Conservation (phyloP, 2,797 vertebrate species). For the Iguana delicatissima region DNA sequence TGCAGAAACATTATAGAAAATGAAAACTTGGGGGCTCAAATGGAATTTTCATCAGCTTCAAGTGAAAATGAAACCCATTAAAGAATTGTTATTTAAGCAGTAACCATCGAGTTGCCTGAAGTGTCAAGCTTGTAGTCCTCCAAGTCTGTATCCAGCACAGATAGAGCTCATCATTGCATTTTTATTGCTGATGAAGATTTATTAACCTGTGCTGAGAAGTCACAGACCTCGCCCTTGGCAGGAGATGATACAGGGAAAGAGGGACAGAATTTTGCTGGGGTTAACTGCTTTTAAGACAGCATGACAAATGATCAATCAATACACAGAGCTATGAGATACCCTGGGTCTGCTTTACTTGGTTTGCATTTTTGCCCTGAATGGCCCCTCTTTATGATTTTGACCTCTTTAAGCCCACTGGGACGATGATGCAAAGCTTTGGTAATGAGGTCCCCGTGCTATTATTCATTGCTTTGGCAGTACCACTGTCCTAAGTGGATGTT, state of each 20-base stretch:
- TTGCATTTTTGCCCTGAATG: constrained; percentile 30
- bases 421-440: neutral
- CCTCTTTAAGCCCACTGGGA: neutral
- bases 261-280: constrained; percentile 57
- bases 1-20: constrained; percentile 20
- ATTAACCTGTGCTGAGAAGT: constrained; percentile 68
- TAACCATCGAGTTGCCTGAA: constrained; percentile 47
- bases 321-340: constrained; percentile 27
- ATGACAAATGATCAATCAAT: constrained; percentile 51
- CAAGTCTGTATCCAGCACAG: constrained; percentile 44
- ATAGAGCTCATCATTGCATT: constrained; percentile 55
- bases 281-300: constrained; percentile 60
- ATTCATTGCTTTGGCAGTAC: neutral
- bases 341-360: constrained; percentile 10
- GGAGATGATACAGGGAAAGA: constrained; percentile 29
- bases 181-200: constrained; percentile 71
- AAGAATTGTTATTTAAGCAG: constrained; percentile 58
- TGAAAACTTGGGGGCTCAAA: neutral
- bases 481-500: too few species aligned
- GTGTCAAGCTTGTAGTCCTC: constrained; percentile 48
- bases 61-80: constrained; percentile 26
- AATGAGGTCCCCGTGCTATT: neutral
- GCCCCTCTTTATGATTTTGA: constrained; percentile 17
- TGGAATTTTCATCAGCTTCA: constrained; percentile 11
- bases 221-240: constrained; percentile 57